These are phyloP conservation scores for Mionectes macconnelli DNA, from an alignment of 2,113 vertebrate species.

Conservation along the genomic window DNA sequence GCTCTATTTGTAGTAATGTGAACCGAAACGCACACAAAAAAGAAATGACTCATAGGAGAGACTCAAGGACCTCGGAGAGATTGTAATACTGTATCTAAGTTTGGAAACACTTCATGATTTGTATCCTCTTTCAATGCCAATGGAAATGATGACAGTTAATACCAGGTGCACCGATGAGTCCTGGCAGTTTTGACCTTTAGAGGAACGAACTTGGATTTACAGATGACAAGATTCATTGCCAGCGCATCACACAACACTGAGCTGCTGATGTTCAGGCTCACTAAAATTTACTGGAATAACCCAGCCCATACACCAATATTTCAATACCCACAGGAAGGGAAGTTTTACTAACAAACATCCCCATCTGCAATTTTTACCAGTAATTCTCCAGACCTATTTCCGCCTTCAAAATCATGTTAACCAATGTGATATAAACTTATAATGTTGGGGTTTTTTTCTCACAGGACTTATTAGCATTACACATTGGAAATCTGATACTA, in stretches of 20 bases:
- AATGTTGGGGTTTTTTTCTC: background rate
- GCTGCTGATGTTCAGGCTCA: background rate
- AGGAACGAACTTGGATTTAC: background rate
- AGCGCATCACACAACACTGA: background rate
- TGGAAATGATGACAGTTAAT: background rate
- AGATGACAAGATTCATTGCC: background rate
- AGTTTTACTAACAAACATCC: background rate
- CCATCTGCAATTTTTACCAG: background rate
- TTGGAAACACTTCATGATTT: constrained; percentile 18
- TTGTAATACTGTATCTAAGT: background rate
- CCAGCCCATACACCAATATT: background rate
- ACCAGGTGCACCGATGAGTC: background rate
- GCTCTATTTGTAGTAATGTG: background rate
- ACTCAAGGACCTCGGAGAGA: background rate
- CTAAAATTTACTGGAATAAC: background rate
- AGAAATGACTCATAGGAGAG: constrained; percentile 4
- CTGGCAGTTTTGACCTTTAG: constrained; percentile 36
- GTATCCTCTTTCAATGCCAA: background rate
- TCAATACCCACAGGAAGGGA: background rate
- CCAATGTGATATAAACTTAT: background rate
- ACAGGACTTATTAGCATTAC: background rate
- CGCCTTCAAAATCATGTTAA: background rate
- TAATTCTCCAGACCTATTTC: background rate
- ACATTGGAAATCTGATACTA: background rate
- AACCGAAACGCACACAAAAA: background rate